phyloP scores from a whole-genome alignment of 2,797 vertebrate species.

The Lophotriccus pileatus region DNA sequence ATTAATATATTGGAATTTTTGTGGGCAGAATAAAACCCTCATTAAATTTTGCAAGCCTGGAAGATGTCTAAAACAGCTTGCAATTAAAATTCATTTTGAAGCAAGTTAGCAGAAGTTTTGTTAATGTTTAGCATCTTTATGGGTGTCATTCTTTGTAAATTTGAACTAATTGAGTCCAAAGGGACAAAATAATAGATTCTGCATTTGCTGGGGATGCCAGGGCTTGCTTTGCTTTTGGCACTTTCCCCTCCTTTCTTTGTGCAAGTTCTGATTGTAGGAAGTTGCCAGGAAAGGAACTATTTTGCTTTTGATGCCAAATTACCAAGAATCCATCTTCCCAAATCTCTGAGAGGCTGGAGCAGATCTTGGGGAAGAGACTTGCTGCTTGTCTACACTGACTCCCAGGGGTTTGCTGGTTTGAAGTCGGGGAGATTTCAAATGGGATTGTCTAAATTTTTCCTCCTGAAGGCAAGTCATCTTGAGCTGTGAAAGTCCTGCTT shows the following conservation, averaged over 20 bases:
- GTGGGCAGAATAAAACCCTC: not conserved
- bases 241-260: not conserved
- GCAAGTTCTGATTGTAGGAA: not conserved
- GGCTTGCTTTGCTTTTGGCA: slow-evolving; percentile 39
- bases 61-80: slow-evolving; percentile 1
- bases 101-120: slow-evolving; percentile 62
- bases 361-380: not conserved
- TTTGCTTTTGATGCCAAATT: not conserved
- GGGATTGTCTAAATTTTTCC: not conserved
- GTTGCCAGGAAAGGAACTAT: not conserved
- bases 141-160: slow-evolving; percentile 68
- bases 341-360: not conserved
- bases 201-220: slow-evolving; percentile 37
- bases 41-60: not conserved
- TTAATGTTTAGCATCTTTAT: slow-evolving; percentile 67
- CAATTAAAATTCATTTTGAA: slow-evolving; percentile 61
- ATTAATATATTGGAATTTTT: not conserved
- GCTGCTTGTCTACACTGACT: not conserved
- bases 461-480: no score
- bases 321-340: not conserved
- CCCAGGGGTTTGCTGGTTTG: not conserved
- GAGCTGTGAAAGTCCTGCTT: not conserved
- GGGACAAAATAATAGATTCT: slow-evolving; percentile 73
- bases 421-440: not conserved
- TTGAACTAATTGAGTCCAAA: slow-evolving; percentile 81